Base-by-base conservation (phyloP, 2,888 invertebrate genomes). In the Cataglyphis altisquamis region DNA sequence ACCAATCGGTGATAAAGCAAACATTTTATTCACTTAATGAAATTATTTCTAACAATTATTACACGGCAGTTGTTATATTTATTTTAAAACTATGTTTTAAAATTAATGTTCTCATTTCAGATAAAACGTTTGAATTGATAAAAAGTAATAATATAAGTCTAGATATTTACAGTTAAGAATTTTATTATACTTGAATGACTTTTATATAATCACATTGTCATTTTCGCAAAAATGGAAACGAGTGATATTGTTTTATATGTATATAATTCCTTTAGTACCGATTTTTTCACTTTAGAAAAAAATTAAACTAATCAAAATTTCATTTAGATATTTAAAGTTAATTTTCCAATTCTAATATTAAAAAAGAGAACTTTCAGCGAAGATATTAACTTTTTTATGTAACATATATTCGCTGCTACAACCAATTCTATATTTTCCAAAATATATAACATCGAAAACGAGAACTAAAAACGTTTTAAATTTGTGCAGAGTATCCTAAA, bases 41-140 rank as follows among this genome's bases (percentile, higher is more conserved):
- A 77, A 77, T 57, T 77, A 77, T 25, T 66, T 39, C 8, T 21
- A 15, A 41, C 77, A 39, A n/a, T 64, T 64, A 48, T 74, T 74
- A 21, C 12, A 39, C 4, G n/a, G 9, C 21, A 25, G 21, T 48
- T 1, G 18, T 18, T 48, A 18, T 48, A 15, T 18, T 45, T 15
- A 73, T 25, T 64, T 63, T 25, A 52, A 41, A 41, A 41, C 0
- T 41, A 36, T 36, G 41, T 41, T 41, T 41, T 12, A 18, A 18
- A 4, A 48, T 6, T 48, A 48, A 48, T 48, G 0, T 48, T 5
- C 15, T 2, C 60, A 29, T 60, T 60, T 60, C 15, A 29, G 60
- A 60, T 45, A 45, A 45, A 48, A 48, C 1, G 0, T 48, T 48
- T 48, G 15, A 48, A 48, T 15, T 15, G 15, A 15, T 18, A 15